These are phyloP conservation scores for Drosophila truncata DNA, from an alignment of 1,140 invertebrate genomes.

Conservation along the genomic window DNA sequence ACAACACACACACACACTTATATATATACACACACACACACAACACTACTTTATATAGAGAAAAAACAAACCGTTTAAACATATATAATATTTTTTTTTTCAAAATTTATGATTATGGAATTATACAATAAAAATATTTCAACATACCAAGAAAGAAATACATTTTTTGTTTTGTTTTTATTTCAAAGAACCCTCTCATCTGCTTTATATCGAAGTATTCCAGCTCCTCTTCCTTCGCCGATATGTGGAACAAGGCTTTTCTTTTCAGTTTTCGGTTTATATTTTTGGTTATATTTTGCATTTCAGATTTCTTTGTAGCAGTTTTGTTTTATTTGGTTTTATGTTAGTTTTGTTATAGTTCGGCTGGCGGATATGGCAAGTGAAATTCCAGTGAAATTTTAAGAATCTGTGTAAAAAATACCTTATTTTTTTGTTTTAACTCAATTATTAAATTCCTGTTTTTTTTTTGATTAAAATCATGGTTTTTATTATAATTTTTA, in stretches of 20 bases:
- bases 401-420: background rate
- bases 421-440: background rate
- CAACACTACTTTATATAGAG: constrained; percentile 40
- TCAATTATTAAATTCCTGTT: background rate
- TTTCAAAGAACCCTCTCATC: constrained; percentile 12
- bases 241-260: background rate
- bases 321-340: background rate
- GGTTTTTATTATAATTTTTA: background rate
- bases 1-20: constrained; percentile 21
- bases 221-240: background rate
- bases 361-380: background rate
- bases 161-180: constrained; percentile 50
- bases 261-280: background rate
- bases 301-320: background rate
- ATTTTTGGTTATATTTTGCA: background rate
- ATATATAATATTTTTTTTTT: constrained; percentile 59
- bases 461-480: background rate
- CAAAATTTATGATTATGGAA: constrained; percentile 77
- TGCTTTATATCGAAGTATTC: constrained; percentile 9
- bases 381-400: background rate
- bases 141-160: constrained; percentile 73
- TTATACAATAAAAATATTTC: constrained; percentile 78
- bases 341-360: background rate
- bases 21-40: constrained; percentile 27
- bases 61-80: constrained; percentile 55